A percentile compares a stretch with the other conserved stretches of the same genome.
Conservation (phyloP, 2,113 vertebrate genomes). For the Ciconia stormi region DNA sequence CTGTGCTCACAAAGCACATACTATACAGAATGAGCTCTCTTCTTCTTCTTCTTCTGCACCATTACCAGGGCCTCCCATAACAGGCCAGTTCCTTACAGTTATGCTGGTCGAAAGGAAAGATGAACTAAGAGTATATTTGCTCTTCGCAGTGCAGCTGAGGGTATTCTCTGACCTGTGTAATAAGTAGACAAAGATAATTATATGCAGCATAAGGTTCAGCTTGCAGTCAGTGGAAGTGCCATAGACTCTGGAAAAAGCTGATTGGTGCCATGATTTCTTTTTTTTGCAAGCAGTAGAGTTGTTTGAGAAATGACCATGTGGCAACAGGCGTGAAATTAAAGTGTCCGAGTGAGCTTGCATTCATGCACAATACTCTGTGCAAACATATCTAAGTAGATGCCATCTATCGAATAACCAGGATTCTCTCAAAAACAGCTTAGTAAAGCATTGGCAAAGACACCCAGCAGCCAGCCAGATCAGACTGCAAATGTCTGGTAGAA, state of each 20-base stretch:
- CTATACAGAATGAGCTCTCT: background rate
- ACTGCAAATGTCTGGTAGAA: background rate
- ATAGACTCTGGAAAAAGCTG: background rate
- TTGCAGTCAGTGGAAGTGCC: background rate
- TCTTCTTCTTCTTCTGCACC: background rate
- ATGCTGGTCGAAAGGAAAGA: background rate
- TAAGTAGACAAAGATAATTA: background rate
- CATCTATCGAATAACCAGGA: background rate
- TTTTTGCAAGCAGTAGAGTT: background rate
- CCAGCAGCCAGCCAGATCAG: background rate
- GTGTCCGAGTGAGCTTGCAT: background rate
- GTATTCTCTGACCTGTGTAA: background rate
- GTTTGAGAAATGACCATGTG: background rate
- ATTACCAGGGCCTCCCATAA: background rate
- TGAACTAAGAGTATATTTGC: background rate
- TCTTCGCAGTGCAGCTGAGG: background rate
- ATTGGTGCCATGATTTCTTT: background rate
- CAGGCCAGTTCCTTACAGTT: background rate
- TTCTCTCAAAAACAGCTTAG: background rate
- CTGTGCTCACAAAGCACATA: background rate
- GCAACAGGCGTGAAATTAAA: slow-evolving; percentile 21
- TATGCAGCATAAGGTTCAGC: background rate
- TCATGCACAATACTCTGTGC: background rate
- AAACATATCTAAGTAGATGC: background rate
- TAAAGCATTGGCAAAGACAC: background rate